Percentiles rank a stretch among this genome's conserved stretches.
Evolutionary conservation across 23 tunicate species (phyloP).

Genomic region (Styela plicata): DNA sequence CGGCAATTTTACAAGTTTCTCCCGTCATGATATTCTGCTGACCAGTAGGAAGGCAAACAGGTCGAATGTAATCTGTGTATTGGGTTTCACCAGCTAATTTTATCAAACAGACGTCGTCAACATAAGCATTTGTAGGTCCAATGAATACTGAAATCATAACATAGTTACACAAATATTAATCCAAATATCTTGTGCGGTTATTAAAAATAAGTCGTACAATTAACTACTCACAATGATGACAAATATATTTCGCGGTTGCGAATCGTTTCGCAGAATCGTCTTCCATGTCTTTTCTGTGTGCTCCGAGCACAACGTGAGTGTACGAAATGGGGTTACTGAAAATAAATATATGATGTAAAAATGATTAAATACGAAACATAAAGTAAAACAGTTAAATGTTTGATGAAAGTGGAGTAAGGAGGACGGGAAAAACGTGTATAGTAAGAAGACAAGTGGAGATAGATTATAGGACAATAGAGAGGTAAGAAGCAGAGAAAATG

Average conservation of each 20-base stretch:
- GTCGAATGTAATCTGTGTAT: slow-evolving; percentile 25
- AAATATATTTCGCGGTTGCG: slow-evolving; percentile 1
- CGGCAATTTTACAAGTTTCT: slow-evolving; percentile 35
- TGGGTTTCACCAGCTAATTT: slow-evolving; percentile 8
- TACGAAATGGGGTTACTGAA: slow-evolving; percentile 13
- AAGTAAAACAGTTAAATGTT: not conserved
- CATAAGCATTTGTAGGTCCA: slow-evolving; percentile 14
- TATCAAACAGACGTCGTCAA: slow-evolving; percentile 40
- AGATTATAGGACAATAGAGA: not conserved
- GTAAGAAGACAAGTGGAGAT: not conserved
- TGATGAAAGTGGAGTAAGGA: not conserved
- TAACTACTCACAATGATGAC: slow-evolving; percentile 19
- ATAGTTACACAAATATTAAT: not conserved
- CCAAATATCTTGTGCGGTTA: not conserved
- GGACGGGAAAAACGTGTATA: not conserved
- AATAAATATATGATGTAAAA: not conserved
- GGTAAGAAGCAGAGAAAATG: no score
- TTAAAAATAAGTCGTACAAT: not conserved
- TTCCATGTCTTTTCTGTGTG: not conserved
- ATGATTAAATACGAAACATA: not conserved
- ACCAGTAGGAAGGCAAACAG: slow-evolving; percentile 38
- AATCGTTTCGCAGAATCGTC: slow-evolving; percentile 20
- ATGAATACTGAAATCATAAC: slow-evolving; percentile 2
- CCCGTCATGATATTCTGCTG: slow-evolving; percentile 6
- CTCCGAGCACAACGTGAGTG: slow-evolving; percentile 23